phyloP scores from a whole-genome alignment of 2,797 vertebrate genomes.

The Graptemys geographica region DNA sequence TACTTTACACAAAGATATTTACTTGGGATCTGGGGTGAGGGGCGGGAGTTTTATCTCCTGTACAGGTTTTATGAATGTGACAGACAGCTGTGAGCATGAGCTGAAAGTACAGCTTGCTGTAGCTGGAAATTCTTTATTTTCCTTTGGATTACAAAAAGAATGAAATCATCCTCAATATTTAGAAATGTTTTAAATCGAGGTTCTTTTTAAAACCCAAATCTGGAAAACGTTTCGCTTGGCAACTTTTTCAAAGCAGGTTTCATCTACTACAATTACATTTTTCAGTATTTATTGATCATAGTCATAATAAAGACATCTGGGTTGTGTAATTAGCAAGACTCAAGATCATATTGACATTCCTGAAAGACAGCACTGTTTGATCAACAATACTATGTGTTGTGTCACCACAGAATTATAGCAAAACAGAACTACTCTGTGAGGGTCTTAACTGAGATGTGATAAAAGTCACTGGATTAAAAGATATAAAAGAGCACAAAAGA shows the following conservation, averaged over 20 bases:
- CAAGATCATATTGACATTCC: background rate
- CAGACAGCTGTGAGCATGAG: background rate
- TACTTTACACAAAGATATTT: background rate
- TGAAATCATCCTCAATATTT: background rate
- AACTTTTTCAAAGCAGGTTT: constrained; percentile 20
- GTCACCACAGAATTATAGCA: background rate
- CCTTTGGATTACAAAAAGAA: background rate
- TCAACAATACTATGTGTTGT: background rate
- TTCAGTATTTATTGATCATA: constrained; percentile 60
- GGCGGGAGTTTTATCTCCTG: background rate
- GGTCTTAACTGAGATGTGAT: background rate
- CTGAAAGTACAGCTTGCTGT: background rate
- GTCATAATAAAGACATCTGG: constrained; percentile 43
- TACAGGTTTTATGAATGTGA: background rate
- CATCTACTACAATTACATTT: constrained; percentile 45
- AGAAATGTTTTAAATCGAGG: constrained; percentile 30
- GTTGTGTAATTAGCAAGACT: constrained; percentile 22
- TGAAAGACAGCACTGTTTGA: background rate
- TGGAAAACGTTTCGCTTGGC: background rate
- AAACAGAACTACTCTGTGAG: background rate
- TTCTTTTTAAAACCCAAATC: background rate
- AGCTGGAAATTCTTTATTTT: constrained; percentile 2
- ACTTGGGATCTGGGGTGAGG: background rate
- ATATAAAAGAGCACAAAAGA: constrained; percentile 16
- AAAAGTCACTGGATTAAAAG: background rate